Base-by-base conservation (phyloP, 2,113 vertebrate genomes). In the Monopterus albus region DNA sequence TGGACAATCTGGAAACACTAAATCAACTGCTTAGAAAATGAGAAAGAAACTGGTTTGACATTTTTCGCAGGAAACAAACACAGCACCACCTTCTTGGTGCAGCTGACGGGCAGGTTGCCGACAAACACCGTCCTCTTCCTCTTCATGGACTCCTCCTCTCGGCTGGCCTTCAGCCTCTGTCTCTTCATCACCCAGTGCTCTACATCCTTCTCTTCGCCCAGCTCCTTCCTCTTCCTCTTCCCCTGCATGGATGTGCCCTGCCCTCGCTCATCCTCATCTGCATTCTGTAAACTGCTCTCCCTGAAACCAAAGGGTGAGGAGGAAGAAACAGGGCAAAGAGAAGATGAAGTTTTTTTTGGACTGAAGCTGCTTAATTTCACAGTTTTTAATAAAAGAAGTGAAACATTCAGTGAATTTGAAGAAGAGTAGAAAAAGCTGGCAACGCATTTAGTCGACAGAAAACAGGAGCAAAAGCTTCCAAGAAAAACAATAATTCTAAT, bases 91-190 rank as follows among this genome's bases (percentile, higher is more conserved):
- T 96, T 95, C 76, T 89, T 91, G 52, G 91, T 94, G 81, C 89
- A 98, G 42, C 15, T 83, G 59, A 91, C 28, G 3, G 97, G 97
- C 64, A 99, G 84, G 79, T 98, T 98, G 2, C 97, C 97, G 4
- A 99, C 95, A 87, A 99, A 99, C 78, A 98, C 91, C 0, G 96
- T 89, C 75, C 81, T 92, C 36, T 74, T 75, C 1, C 2, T 87
- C 1, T 68, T 87, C 1, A 25, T 38, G n/a, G 40, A 83, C 10
- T 61, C 79, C 7, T 76, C 42, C 28, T 56, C 71, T 1, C 56
- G 61, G 3, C 56, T 65, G 36, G 72, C 74, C 29, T 56, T 74
- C 68, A 49, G 6, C 36, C 6, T 45, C 75, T 83, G 81, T 2
- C 87, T 64, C 64, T 74, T 82, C 65, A 72, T 5, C 64, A 78